Evolutionary conservation across 2,797 vertebrate genomes (phyloP).

Genomic region (Oreochromis grahami): DNA sequence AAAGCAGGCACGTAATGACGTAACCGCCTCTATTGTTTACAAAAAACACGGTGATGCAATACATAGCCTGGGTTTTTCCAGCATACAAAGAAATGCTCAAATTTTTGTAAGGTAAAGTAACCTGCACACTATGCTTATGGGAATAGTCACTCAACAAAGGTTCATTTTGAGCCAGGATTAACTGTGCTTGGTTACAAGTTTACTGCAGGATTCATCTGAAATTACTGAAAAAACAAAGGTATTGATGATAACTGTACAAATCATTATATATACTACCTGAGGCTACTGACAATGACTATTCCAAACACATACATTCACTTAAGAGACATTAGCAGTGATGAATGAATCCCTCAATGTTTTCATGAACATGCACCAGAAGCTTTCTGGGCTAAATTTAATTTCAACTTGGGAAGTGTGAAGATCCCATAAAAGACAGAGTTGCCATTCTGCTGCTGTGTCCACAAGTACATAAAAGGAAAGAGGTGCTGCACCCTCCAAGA

Average conservation of each 20-base stretch:
- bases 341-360: not conserved
- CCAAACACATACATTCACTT: not conserved
- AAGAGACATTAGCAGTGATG: not conserved
- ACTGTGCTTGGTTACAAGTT: not conserved
- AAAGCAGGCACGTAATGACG: not conserved
- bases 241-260: not conserved
- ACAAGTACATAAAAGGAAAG: not conserved
- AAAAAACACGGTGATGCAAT: not conserved
- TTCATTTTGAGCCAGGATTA: not conserved
- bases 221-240: not conserved
- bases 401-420: not conserved
- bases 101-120: not conserved
- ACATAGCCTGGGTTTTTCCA: not conserved
- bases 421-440: not conserved
- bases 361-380: not conserved
- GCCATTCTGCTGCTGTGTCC: not conserved
- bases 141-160: not conserved
- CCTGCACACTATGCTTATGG: not conserved
- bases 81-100: not conserved
- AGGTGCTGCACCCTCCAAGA: not conserved
- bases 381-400: not conserved
- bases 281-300: not conserved
- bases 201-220: not conserved
- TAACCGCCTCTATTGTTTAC: not conserved
- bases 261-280: not conserved